A percentile compares a stretch with the other conserved stretches of the same genome.
Evolutionary conservation across 2,888 invertebrate genomes (phyloP).

Genomic region (Cryptocheilus praepositus): DNA sequence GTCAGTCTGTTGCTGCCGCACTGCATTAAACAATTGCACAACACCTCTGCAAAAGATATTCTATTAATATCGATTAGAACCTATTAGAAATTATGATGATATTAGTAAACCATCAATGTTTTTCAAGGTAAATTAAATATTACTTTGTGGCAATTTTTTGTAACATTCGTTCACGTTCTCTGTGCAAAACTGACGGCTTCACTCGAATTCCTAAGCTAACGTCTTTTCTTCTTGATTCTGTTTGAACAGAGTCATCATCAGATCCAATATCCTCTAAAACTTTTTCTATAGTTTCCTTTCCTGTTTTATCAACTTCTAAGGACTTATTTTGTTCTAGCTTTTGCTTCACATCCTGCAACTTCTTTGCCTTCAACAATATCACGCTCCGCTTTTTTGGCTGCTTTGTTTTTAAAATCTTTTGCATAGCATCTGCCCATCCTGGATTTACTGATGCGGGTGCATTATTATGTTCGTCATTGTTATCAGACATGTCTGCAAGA

Average conservation of each 20-base stretch:
- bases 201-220: constrained; percentile 81
- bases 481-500: neutral
- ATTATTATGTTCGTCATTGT: constrained; percentile 18
- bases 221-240: constrained; percentile 75
- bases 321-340: constrained; percentile 73
- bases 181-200: constrained; percentile 86
- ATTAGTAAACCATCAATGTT: neutral
- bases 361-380: constrained; percentile 88
- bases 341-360: constrained; percentile 78
- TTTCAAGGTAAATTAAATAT: constrained; percentile 23
- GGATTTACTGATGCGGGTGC: constrained; percentile 74
- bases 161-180: constrained; percentile 85
- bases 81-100: constrained; percentile 9
- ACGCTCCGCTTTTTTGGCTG: constrained; percentile 86
- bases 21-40: constrained; percentile 94
- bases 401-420: constrained; percentile 85
- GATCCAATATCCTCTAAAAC: constrained; percentile 65
- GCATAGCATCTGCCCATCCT: constrained; percentile 89
- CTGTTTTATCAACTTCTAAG: constrained; percentile 79
- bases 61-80: neutral
- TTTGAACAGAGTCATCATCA: constrained; percentile 68
- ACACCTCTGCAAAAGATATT: constrained; percentile 81
- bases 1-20: constrained; percentile 88
- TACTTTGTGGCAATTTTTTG: constrained; percentile 88
- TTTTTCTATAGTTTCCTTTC: constrained; percentile 25